Conservation (phyloP, 37 sponge, comb jelly and placozoan genomes). For the Tethya wilhelma region DNA sequence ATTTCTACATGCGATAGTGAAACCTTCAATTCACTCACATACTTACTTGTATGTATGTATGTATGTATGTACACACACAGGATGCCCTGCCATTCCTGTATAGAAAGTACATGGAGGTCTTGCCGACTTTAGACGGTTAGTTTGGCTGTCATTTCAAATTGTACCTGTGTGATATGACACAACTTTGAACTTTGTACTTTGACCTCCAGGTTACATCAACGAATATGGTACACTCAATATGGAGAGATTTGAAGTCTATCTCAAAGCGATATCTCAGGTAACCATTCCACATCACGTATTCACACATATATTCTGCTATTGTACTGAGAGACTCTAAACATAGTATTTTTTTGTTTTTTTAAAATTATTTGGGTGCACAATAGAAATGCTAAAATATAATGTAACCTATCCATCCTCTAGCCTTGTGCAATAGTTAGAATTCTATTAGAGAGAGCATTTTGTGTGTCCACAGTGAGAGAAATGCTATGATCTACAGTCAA, state of each 20-base stretch:
- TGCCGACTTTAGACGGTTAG: constrained; percentile 85
- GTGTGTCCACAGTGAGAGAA: too few species aligned
- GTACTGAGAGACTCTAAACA: background rate
- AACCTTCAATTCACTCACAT: background rate
- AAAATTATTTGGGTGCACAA: too few species aligned
- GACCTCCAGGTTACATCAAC: constrained; percentile 85
- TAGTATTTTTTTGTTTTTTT: too few species aligned
- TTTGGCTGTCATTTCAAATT: too few species aligned
- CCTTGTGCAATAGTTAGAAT: too few species aligned
- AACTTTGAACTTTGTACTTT: background rate
- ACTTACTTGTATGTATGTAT: background rate
- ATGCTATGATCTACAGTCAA: too few species aligned
- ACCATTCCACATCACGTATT: background rate
- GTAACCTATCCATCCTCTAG: too few species aligned
- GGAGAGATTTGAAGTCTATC: constrained; percentile 79
- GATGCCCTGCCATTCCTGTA: constrained; percentile 79
- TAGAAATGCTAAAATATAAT: too few species aligned
- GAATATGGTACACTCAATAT: constrained; percentile 86
- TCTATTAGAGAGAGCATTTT: too few species aligned
- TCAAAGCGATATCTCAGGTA: constrained; percentile 81
- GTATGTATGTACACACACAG: constrained; percentile 22
- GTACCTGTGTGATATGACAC: background rate
- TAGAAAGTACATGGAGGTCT: constrained; percentile 61
- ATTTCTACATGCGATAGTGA: background rate
- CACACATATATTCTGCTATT: background rate